phyloP scores from a whole-genome alignment of 2,113 vertebrate species.

The Cephalophus harveyi region DNA sequence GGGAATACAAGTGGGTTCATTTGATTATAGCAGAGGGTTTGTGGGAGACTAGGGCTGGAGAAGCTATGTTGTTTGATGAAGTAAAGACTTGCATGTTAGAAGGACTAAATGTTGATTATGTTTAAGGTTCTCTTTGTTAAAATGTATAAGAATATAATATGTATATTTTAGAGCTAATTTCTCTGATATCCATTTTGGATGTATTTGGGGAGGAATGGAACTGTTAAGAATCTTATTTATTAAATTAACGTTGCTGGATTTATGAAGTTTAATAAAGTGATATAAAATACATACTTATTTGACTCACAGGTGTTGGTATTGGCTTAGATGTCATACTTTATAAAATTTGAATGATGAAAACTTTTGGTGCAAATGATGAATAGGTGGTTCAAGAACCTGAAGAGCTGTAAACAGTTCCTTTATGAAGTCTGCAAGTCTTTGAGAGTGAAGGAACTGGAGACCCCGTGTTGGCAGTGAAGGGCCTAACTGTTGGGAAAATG shows the following conservation, averaged over 20 bases:
- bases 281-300: not conserved
- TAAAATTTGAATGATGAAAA: not conserved
- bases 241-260: not conserved
- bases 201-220: not conserved
- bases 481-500: not conserved
- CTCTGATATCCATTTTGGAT: conserved; percentile 1
- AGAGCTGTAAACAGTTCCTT: not conserved
- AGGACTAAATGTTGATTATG: not conserved
- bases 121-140: conserved; percentile 7
- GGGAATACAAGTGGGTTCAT: not conserved
- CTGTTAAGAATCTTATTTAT: not conserved
- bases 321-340: not conserved
- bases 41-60: not conserved
- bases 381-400: not conserved
- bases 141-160: not conserved
- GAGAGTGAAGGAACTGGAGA: not conserved
- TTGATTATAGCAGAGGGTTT: not conserved
- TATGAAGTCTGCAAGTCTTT: not conserved
- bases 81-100: not conserved
- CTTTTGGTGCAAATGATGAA: not conserved
- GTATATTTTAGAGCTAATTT: not conserved
- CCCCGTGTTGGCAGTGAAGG: not conserved
- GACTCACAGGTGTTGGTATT: not conserved
- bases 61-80: not conserved
- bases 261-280: not conserved